Percentiles rank a stretch among this genome's conserved stretches.
Conservation (phyloP, 2,113 vertebrate species). For the Helogale parvula region DNA sequence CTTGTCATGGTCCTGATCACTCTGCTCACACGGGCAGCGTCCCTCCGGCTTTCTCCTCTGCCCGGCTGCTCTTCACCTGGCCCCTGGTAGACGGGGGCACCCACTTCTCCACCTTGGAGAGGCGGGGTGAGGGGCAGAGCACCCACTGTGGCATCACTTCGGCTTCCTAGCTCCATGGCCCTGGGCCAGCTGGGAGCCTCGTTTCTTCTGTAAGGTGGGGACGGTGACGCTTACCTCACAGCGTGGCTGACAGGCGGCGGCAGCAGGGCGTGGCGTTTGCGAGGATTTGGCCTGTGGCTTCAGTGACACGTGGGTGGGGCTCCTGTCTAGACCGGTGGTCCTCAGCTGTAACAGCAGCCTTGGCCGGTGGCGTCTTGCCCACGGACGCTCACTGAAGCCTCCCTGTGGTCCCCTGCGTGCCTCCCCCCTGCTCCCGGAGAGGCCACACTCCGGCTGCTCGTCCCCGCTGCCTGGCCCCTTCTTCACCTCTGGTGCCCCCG, state of each 20-base stretch:
- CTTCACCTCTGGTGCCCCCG: too few relatives aligned
- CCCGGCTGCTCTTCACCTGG: neutral
- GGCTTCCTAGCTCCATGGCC: neutral
- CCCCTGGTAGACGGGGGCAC: accelerated
- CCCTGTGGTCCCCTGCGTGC: neutral
- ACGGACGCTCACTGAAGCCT: neutral
- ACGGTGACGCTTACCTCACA: too few relatives aligned
- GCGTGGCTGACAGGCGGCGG: neutral
- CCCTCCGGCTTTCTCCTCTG: neutral
- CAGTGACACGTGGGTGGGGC: neutral
- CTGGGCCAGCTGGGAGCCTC: neutral
- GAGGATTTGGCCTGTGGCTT: neutral
- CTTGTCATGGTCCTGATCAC: neutral
- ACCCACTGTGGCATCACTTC: neutral
- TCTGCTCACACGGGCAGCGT: neutral
- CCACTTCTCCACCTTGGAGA: neutral
- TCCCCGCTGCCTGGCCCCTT: neutral
- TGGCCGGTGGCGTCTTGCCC: neutral
- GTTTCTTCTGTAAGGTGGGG: neutral
- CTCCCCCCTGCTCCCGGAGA: neutral
- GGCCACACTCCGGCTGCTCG: neutral
- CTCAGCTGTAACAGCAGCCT: neutral
- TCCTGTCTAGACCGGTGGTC: too few relatives aligned
- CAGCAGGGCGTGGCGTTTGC: neutral
- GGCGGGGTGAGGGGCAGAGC: neutral